These are phyloP conservation scores for Triops cancriformis DNA, from an alignment of 1,140 invertebrate species.

Conservation along the genomic window DNA sequence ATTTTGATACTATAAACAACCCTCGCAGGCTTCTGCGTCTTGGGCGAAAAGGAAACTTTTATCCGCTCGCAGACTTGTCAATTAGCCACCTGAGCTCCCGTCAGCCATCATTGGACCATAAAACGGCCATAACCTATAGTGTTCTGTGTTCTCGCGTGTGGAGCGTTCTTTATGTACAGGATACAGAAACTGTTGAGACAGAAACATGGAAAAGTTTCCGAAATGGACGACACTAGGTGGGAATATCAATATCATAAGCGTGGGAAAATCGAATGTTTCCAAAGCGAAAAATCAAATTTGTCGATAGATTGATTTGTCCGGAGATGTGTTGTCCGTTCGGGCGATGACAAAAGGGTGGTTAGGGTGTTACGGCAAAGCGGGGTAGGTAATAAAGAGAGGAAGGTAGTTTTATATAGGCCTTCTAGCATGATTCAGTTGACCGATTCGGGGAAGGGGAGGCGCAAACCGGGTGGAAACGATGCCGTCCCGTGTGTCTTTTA, in stretches of 20 bases:
- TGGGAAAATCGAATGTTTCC: not conserved
- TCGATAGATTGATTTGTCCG: constrained; percentile 2
- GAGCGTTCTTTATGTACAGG: not conserved
- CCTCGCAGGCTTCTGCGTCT: not conserved
- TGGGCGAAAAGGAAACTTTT: not conserved
- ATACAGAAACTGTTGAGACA: not conserved
- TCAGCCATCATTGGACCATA: not conserved
- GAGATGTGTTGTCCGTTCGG: not conserved
- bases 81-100: constrained; percentile 1
- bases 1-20: not conserved
- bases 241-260: not conserved
- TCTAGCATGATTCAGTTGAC: not conserved
- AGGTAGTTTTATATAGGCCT: not conserved
- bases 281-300: not conserved
- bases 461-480: not conserved
- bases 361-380: not conserved
- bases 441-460: not conserved
- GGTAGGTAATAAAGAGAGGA: not conserved
- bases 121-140: not conserved
- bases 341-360: not conserved
- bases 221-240: not conserved
- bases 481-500: not conserved
- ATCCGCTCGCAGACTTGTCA: not conserved
- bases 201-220: not conserved
- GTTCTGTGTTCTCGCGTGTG: not conserved